A percentile compares a stretch with the other conserved stretches of the same genome.
Evolutionary conservation across 1,140 invertebrate species (phyloP).

Genomic region (Steinernema khuongi): DNA sequence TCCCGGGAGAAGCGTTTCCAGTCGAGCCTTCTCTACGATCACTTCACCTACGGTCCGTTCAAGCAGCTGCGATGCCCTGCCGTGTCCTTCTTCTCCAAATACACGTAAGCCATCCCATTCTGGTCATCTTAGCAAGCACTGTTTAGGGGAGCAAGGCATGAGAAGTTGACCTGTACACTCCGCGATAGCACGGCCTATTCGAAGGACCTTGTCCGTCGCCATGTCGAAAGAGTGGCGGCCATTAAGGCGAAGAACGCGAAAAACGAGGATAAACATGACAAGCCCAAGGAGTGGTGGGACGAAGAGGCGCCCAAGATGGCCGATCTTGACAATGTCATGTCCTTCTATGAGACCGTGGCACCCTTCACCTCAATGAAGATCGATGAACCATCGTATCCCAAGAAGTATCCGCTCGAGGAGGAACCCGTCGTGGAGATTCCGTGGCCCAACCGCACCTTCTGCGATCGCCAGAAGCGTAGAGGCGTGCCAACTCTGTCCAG

Average conservation of each 20-base stretch:
- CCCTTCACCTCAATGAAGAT: not conserved
- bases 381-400: not conserved
- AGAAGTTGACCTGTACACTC: not conserved
- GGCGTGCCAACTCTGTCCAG: not conserved
- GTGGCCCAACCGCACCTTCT: not conserved
- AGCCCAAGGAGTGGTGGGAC: not conserved
- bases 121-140: not conserved
- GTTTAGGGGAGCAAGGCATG: not conserved
- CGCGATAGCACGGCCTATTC: not conserved
- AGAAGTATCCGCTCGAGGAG: not conserved
- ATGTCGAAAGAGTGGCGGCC: not conserved
- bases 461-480: not conserved
- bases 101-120: not conserved
- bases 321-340: not conserved
- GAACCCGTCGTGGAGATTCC: not conserved
- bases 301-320: not conserved
- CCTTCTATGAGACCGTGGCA: not conserved
- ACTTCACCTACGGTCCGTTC: not conserved
- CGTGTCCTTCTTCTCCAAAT: not conserved
- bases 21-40: not conserved
- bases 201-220: not conserved
- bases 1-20: not conserved
- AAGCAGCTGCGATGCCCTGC: not conserved
- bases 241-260: not conserved
- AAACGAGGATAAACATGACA: not conserved